Conservation (phyloP, 1,140 invertebrate genomes). For the Hermetia illucens region DNA sequence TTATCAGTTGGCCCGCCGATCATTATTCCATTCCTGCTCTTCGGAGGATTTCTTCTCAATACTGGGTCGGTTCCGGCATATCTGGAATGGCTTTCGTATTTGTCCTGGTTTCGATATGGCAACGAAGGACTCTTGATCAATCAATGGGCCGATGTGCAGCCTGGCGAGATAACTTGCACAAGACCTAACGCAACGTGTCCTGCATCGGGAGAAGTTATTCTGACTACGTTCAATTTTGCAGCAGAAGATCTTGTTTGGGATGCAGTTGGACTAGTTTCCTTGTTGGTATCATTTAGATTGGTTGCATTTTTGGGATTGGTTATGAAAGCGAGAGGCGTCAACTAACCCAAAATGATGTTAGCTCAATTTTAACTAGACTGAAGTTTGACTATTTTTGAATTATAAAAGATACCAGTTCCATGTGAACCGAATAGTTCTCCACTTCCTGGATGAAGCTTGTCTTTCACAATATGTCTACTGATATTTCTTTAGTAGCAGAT, state of each 20-base stretch:
- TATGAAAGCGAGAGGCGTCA: slow-evolving; percentile 40
- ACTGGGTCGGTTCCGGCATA: slow-evolving; percentile 76
- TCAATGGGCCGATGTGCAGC: slow-evolving; percentile 70
- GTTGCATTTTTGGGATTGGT: slow-evolving; percentile 61
- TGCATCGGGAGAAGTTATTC: slow-evolving; percentile 55
- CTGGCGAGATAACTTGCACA: slow-evolving; percentile 49
- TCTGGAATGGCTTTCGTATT: slow-evolving; percentile 79
- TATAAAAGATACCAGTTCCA: no score
- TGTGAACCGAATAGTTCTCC: no score
- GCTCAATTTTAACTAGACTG: no score
- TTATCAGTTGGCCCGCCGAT: slow-evolving; percentile 78
- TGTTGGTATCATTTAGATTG: slow-evolving; percentile 63
- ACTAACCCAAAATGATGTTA: no score
- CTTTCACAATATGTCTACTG: no score
- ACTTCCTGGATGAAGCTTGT: no score
- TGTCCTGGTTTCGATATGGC: slow-evolving; percentile 92
- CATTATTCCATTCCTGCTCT: slow-evolving; percentile 83
- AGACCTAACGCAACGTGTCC: slow-evolving; percentile 57
- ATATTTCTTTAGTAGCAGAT: no score
- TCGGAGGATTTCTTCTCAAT: slow-evolving; percentile 93
- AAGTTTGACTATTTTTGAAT: no score
- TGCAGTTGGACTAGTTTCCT: slow-evolving; percentile 46
- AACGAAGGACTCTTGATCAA: slow-evolving; percentile 89
- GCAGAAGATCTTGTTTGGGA: slow-evolving; percentile 62
- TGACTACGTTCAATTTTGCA: slow-evolving; percentile 65